Evolutionary conservation across 2,797 vertebrate species (phyloP).

Genomic region (Xiphorhynchus erythropygius): DNA sequence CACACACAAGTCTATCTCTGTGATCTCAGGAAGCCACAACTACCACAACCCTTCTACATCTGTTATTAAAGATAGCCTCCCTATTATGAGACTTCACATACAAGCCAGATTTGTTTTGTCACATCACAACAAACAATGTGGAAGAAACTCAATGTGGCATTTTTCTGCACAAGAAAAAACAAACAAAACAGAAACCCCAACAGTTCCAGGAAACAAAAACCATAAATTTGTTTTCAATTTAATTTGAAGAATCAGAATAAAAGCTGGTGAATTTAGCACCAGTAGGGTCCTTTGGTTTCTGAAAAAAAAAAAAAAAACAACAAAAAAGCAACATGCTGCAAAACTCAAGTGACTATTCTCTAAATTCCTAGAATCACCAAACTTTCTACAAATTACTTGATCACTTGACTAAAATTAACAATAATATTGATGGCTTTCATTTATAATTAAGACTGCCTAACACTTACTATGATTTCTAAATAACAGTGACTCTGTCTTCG

Average conservation of each 20-base stretch:
- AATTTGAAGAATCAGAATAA: neutral
- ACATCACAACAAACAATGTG: neutral
- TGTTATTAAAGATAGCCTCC: slow-evolving; percentile 32
- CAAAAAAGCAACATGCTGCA: neutral
- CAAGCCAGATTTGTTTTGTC: slow-evolving; percentile 25
- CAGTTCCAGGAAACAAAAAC: neutral
- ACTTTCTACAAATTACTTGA: neutral
- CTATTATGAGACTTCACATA: neutral
- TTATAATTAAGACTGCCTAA: neutral
- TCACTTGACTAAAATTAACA: neutral
- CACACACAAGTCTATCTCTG: neutral
- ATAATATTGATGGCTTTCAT: neutral
- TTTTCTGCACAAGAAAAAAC: neutral
- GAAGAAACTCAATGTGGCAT: neutral
- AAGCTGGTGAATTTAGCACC: neutral
- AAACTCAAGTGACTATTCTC: neutral
- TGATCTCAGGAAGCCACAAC: slow-evolving; percentile 61
- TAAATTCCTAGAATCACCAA: neutral
- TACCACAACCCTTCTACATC: slow-evolving; percentile 39
- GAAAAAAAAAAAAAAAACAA: neutral
- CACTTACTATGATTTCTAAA: neutral
- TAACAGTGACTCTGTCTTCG: neutral
- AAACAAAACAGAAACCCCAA: neutral
- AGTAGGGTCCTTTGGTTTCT: neutral
- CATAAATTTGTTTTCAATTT: neutral